Base-by-base conservation (phyloP, 2,797 vertebrate species). In the Anguilla megastoma region DNA sequence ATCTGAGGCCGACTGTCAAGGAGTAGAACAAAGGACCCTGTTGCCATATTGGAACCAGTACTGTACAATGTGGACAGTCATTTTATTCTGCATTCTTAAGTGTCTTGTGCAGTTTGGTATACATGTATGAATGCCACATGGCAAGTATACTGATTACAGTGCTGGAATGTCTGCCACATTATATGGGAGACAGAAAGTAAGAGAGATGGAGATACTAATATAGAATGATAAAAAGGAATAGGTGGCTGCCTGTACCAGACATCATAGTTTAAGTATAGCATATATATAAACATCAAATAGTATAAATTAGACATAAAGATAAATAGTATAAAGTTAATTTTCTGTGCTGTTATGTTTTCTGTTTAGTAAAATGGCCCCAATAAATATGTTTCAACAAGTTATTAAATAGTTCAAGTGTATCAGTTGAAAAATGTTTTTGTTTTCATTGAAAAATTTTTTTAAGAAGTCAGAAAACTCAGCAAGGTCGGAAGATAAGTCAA, bases 21-120 rank as follows among this genome's bases (percentile, higher is more conserved):
- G 86, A 88, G 87, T 50, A 85, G 66, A 90, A 92, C 90, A 93
- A 91, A 93, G 90, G 85, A 86, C 90, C 91, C 91, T 93, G 90
- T 92, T 90, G 58, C 52, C 85, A 86, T 87, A 60, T 63, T 85
- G 87, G 92, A 90, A 90, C 80, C 21, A 50, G 90, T 87, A 86
- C 56, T 87, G 50, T 41, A n/a, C 36, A 74, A 48, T 7, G 24
- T 66, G 63, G 54, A 56, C 1, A 3, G 85, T 74, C 86, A 89
- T 89, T 90, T 87, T 90, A 86, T 41, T 89, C 87, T 45, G 85
- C 8, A 58, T 50, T 14, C 76, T 52, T 7, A 63, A 89, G 88
- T 88, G 21, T 54, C 69, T 83, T 83, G 63, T 79, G 80, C 79
- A 58, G 36, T 1, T 33, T 56, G 41, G 79, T 7, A 24, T n/a